phyloP scores from a whole-genome alignment of 1,140 invertebrate species.

The Drusus annulatus region DNA sequence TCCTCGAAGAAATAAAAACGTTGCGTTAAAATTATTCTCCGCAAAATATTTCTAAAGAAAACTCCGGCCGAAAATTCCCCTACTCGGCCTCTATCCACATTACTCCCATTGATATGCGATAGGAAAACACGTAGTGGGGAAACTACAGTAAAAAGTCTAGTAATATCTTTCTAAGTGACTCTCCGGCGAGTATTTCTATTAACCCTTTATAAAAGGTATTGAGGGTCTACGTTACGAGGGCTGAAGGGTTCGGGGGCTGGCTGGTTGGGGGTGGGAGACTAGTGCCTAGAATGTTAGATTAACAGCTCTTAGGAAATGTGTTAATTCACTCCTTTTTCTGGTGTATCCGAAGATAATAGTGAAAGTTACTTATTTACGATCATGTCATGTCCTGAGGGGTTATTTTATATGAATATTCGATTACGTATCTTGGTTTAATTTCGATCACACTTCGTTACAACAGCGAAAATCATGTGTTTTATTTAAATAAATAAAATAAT shows the following conservation, averaged over 20 bases:
- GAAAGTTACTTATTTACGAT: too few relatives aligned
- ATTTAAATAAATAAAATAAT: too few relatives aligned
- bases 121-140: background rate
- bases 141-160: slow-evolving; percentile 7
- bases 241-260: background rate
- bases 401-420: too few relatives aligned
- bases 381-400: too few relatives aligned
- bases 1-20: too few relatives aligned
- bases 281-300: slow-evolving; percentile 10
- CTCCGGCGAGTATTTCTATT: slow-evolving; percentile 27
- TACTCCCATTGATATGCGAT: background rate
- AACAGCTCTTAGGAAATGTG: background rate
- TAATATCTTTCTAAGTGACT: slow-evolving; percentile 29
- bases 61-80: background rate
- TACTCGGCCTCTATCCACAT: background rate
- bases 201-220: slow-evolving; percentile 26
- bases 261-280: background rate
- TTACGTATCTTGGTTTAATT: too few relatives aligned
- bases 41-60: too few relatives aligned
- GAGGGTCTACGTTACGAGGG: background rate
- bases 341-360: too few relatives aligned
- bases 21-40: too few relatives aligned
- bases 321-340: too few relatives aligned
- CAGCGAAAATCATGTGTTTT: too few relatives aligned
- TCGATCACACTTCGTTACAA: too few relatives aligned